These are phyloP conservation scores for Pocillopora meandrina DNA, from an alignment of 92 coral and sea anemone species.

Conservation along the genomic window DNA sequence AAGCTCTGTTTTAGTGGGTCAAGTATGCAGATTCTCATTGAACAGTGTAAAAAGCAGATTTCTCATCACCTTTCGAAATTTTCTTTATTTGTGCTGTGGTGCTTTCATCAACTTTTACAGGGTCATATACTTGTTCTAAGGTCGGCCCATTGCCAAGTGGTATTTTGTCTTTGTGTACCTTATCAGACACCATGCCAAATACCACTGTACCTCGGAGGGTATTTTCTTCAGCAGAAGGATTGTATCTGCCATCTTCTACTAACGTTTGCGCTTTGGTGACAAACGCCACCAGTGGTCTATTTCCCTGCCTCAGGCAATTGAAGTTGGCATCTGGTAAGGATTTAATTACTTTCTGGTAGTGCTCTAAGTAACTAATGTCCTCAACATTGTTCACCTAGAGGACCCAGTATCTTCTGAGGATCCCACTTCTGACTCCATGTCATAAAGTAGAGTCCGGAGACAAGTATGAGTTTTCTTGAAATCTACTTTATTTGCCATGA, in stretches of 20 bases:
- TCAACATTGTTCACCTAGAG: conserved; percentile 1
- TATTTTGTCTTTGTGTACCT: background rate
- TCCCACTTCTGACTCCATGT: conserved; percentile 28
- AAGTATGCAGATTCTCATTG: conserved; percentile 1
- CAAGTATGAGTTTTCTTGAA: too few species aligned
- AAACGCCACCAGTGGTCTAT: conserved; percentile 62
- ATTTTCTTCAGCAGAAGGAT: background rate
- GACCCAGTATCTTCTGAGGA: conserved; percentile 21
- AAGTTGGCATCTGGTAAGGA: conserved; percentile 49
- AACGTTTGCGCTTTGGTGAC: conserved; percentile 47
- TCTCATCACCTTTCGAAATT: conserved; percentile 23
- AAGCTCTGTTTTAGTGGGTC: background rate
- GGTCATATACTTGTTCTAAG: conserved; percentile 40
- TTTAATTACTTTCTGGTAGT: conserved; percentile 44
- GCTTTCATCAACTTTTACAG: conserved; percentile 39
- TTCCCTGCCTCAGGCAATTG: conserved; percentile 58
- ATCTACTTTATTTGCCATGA: too few species aligned
- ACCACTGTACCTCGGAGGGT: conserved; percentile 9
- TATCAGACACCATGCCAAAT: background rate
- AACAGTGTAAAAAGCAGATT: conserved; percentile 11
- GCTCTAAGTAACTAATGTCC: background rate
- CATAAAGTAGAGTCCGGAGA: too few species aligned
- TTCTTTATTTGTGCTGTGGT: conserved; percentile 35
- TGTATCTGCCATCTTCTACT: conserved; percentile 22
- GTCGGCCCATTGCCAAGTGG: background rate